Evolutionary conservation across 1,140 invertebrate genomes (phyloP).

Genomic region (Drosophila nannoptera): DNA sequence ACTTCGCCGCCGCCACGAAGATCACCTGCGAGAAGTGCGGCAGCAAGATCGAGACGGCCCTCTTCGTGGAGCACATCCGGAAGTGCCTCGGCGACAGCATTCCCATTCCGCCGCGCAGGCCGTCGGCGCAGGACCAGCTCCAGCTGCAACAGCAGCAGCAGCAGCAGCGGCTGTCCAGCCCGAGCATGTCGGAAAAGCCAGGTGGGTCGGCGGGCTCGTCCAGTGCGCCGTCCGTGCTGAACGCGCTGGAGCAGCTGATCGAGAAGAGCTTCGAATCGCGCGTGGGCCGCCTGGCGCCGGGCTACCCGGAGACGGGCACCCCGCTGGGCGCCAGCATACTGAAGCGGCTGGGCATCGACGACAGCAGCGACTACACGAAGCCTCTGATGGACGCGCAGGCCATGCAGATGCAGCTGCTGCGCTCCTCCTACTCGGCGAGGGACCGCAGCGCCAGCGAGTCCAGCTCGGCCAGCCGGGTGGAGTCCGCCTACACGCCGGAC

Average conservation of each 20-base stretch:
- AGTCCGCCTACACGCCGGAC: constrained; percentile 86
- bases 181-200: constrained; percentile 72
- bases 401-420: constrained; percentile 90
- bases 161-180: constrained; percentile 80
- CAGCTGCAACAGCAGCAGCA: constrained; percentile 13
- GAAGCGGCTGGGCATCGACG: constrained; percentile 95
- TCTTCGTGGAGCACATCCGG: constrained; percentile 95
- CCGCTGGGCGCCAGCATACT: constrained; percentile 93
- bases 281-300: constrained; percentile 75
- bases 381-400: constrained; percentile 92
- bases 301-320: constrained; percentile 80
- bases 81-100: constrained; percentile 88
- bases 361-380: constrained; percentile 94
- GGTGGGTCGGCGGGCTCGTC: background rate
- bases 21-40: constrained; percentile 98
- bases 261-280: constrained; percentile 97
- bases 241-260: constrained; percentile 97
- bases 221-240: constrained; percentile 90
- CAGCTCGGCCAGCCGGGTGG: constrained; percentile 89
- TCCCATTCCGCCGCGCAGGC: constrained; percentile 80
- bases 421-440: constrained; percentile 84
- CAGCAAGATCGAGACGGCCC: constrained; percentile 94
- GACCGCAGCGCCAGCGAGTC: constrained; percentile 92
- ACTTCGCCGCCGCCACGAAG: constrained; percentile 83
- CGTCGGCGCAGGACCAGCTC: constrained; percentile 1